A percentile compares a stretch with the other conserved stretches of the same genome.
These are phyloP conservation scores for Busseola fusca DNA, from an alignment of 2,888 invertebrate species.

Conservation along the genomic window DNA sequence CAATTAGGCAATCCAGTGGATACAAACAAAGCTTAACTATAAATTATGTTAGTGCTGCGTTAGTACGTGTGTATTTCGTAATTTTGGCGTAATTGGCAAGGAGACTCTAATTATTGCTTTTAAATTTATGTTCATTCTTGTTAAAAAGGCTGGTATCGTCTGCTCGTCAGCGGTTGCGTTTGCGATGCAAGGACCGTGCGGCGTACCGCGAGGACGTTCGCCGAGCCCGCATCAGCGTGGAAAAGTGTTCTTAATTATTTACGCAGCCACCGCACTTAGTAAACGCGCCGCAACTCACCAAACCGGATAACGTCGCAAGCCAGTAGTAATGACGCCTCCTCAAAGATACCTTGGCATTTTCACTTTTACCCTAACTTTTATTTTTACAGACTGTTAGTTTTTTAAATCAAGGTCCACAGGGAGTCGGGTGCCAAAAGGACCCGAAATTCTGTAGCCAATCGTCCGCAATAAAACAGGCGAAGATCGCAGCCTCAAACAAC, in stretches of 20 bases:
- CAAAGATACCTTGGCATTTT: slow-evolving; percentile 61
- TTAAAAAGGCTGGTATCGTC: slow-evolving; percentile 18
- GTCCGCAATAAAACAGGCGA: slow-evolving; percentile 79
- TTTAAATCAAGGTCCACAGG: slow-evolving; percentile 66
- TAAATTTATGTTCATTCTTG: not conserved
- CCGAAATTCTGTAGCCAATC: slow-evolving; percentile 77
- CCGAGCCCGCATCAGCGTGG: slow-evolving; percentile 65
- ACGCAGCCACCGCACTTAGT: slow-evolving; percentile 74
- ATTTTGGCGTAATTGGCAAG: not conserved
- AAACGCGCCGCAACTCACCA: slow-evolving; percentile 70
- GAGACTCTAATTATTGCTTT: not conserved
- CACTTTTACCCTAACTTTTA: slow-evolving; percentile 55
- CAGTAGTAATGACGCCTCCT: slow-evolving; percentile 49
- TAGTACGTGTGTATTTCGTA: not conserved
- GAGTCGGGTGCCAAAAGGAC: slow-evolving; percentile 63
- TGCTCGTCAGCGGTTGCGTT: slow-evolving; percentile 40
- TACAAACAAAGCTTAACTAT: slow-evolving; percentile 1
- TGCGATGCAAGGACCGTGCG: slow-evolving; percentile 47
- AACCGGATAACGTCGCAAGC: slow-evolving; percentile 64
- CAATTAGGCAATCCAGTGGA: not conserved
- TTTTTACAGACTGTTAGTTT: slow-evolving; percentile 60
- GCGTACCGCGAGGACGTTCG: slow-evolving; percentile 46
- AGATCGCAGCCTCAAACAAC: slow-evolving; percentile 76
- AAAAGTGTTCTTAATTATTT: slow-evolving; percentile 85
- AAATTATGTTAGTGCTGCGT: not conserved